Percentiles rank a stretch among this genome's conserved stretches.
phyloP scores from a whole-genome alignment of 2,113 vertebrate species.

The Ahaetulla prasina region DNA sequence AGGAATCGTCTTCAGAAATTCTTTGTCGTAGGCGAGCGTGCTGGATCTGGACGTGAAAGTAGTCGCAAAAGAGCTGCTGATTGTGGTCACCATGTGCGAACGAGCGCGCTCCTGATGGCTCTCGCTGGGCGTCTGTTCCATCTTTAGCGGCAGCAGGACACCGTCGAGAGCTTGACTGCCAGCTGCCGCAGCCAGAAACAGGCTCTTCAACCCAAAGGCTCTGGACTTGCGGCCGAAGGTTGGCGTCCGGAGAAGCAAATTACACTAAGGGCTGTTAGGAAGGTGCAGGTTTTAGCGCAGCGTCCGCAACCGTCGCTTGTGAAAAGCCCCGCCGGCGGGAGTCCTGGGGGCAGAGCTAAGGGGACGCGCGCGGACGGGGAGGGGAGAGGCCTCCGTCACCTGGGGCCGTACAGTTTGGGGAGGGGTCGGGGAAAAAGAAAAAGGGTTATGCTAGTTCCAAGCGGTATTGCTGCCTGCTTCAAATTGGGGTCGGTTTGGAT shows the following conservation, averaged over 20 bases:
- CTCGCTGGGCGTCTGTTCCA: slow-evolving; percentile 50
- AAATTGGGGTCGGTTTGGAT: neutral
- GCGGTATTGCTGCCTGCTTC: neutral
- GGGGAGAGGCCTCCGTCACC: neutral
- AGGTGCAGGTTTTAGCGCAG: neutral
- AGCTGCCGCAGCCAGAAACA: neutral
- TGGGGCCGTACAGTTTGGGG: neutral
- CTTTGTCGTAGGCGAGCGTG: slow-evolving; percentile 72
- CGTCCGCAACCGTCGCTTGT: neutral
- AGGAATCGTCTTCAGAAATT: slow-evolving; percentile 71
- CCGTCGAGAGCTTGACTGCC: neutral
- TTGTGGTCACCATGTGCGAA: slow-evolving; percentile 73
- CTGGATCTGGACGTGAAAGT: slow-evolving; percentile 68
- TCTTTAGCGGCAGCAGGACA: slow-evolving; percentile 31
- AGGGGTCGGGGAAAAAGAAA: neutral
- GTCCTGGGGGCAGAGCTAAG: neutral
- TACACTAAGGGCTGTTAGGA: neutral
- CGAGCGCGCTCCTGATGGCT: slow-evolving; percentile 55
- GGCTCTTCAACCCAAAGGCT: neutral
- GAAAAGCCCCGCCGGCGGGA: neutral
- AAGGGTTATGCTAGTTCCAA: too few species aligned
- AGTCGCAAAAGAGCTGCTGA: slow-evolving; percentile 73
- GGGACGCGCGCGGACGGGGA: neutral
- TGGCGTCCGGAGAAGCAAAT: neutral
- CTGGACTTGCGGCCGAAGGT: neutral